Base-by-base conservation (phyloP, 2,888 invertebrate genomes). In the Criorhina ranunculi region DNA sequence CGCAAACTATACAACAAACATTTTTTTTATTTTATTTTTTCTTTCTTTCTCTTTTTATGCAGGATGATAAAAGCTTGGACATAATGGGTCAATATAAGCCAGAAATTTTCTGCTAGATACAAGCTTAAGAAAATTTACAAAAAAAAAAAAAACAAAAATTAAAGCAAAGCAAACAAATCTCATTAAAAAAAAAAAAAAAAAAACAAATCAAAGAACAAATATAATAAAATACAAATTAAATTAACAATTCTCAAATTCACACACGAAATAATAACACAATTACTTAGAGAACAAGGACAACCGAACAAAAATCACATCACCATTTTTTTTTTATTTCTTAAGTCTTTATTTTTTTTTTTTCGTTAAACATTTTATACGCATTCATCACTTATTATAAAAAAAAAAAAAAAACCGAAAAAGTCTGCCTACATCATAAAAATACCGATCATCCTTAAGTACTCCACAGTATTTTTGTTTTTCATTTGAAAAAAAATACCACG, bases 51-150 rank as follows among this genome's bases (percentile, higher is more conserved):
- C 92, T 92, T 92, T 92, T 91, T 91, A 90, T 93, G 90, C 92
- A 93, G 93, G 93, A 95, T 93, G 95, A 95, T 92, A 94, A 94
- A 92, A 95, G 94, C 93, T 94, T 95, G 94, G 94, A 95, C 93
- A 94, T 95, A 92, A 95, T 95, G 93, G 95, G 95, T 92, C 95
- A 95, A 93, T 95, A 95, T 94, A 95, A 95, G 93, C 95, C 95
- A 92, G 95, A 95, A 94, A 95, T 95, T 93, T 95, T 95, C 94
- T 95, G 95, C 94, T 95, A 94, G 93, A 87, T 76, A 55, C 66
- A 72, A 73, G 60, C 53, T 80, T 67, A 33, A 79, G 72, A 51
- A 82, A 64, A 62, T 69, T 49, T 51, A 69, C 49, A 69, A 62
- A 83, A 64, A 69, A 60, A 83, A 66, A 57, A 64, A 75, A 59